Evolutionary conservation across 1,140 invertebrate species (phyloP).

Genomic region (Psilanteris sp.): DNA sequence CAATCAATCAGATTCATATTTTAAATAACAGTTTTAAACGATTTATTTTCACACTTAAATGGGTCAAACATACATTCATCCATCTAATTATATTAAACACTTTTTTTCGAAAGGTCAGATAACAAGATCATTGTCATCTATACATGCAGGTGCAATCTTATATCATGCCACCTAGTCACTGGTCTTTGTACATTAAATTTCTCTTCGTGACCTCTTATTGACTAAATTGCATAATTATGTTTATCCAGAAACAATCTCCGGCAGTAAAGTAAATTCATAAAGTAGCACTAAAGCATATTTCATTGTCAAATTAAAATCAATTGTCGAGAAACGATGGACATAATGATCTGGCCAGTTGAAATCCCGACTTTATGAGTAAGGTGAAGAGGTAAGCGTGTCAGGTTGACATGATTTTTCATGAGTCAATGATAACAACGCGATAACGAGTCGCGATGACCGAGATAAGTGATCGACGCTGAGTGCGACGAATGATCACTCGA

Average conservation of each 20-base stretch:
- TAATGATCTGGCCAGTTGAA: conserved; percentile 23
- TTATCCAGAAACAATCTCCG: conserved; percentile 33
- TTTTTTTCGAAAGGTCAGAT: too few species aligned
- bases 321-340: conserved; percentile 18
- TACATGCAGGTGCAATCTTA: too few species aligned
- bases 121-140: too few species aligned
- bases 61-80: too few species aligned
- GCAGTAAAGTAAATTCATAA: conserved; percentile 38
- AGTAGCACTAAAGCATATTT: conserved; percentile 1
- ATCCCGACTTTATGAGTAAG: conserved; percentile 10
- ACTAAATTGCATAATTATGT: conserved; percentile 31
- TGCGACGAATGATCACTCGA: conserved; percentile 58
- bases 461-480: conserved; percentile 70
- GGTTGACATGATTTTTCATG: conserved; percentile 65
- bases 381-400: conserved; percentile 40
- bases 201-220: conserved; percentile 5
- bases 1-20: too few species aligned
- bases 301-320: conserved; percentile 33
- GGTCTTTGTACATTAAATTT: conserved; percentile 41
- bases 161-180: conserved; percentile 44
- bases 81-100: background rate
- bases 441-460: conserved; percentile 70
- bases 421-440: conserved; percentile 69
- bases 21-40: too few species aligned
- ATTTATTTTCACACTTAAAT: background rate